Evolutionary conservation across 2,797 vertebrate species (phyloP), one percentile per base, ranked within the genome.

Genomic region (Sorex maritimensis): DNA sequence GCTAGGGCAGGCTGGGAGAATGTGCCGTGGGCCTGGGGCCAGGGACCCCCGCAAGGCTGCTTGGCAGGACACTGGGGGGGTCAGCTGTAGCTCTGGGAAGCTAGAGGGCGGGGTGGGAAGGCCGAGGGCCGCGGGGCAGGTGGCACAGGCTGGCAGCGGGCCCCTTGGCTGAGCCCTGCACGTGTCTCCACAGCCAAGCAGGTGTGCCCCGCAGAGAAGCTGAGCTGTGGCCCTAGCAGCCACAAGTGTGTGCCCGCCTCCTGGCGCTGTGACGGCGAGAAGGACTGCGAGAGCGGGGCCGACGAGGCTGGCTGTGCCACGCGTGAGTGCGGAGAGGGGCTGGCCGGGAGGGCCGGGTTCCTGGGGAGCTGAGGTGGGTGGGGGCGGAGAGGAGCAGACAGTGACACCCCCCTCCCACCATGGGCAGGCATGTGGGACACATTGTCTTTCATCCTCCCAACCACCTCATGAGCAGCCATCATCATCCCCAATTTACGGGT

Each of bases 241-340:
- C 99, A 98, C 98, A 99, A 99, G 97, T 99, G 99, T 82, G 99
- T 99, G 95, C 99, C 99, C 0, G 98, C 98, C 34, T 99, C 99
- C 2, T 99, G 99, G 99, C 99, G 98, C 96, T 99, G 99, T n/a
- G 99, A 99, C 21, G 99, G 99, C 1, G 99, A 99, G 97, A 98
- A 98, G 96, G 99, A 99, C 91, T 99, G 99, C 88, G 99, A 99
- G 97, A 99, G 98, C 1, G 99, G 99, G 19, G 98, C 98, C 0
- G 99, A 99, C 1, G 99, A 99, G 95, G 98, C 99, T 55, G 98
- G 98, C 94, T 99, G 99, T 55, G 98, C 98, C 34, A 98, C 99
- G 95, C 98, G 99, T 99, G 96, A 99, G 98, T 98, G 81, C 8
- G 5, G 90, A 72, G 24, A 41, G 80, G 41, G 92, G 91, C 80